These are phyloP conservation scores for Drosophila pallidifrons DNA, from an alignment of 1,140 invertebrate genomes.

Conservation along the genomic window DNA sequence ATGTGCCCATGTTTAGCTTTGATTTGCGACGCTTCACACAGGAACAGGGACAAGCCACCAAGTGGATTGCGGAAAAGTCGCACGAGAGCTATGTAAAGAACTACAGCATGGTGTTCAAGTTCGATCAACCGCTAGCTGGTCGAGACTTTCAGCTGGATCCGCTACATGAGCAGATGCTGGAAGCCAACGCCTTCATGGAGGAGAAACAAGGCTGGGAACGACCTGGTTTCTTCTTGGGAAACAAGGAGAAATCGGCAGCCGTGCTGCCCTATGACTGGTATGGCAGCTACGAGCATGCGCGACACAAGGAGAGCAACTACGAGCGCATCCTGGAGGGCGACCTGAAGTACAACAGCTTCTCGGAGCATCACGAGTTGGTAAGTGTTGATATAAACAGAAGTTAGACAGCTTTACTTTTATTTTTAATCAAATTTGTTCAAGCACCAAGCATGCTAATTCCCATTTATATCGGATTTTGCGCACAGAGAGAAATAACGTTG, in stretches of 20 bases:
- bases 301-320: slow-evolving; percentile 89
- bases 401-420: no score
- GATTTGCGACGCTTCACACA: slow-evolving; percentile 92
- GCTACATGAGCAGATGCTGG: slow-evolving; percentile 87
- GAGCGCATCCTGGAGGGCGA: slow-evolving; percentile 90
- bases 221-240: slow-evolving; percentile 89
- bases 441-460: no score
- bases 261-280: slow-evolving; percentile 93
- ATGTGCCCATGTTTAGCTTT: slow-evolving; percentile 93
- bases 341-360: slow-evolving; percentile 91
- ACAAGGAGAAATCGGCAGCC: slow-evolving; percentile 82
- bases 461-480: no score
- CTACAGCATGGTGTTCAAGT: slow-evolving; percentile 93
- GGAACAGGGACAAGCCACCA: slow-evolving; percentile 88
- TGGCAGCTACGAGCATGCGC: slow-evolving; percentile 90
- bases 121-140: slow-evolving; percentile 94
- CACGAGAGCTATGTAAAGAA: slow-evolving; percentile 95
- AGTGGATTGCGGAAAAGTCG: slow-evolving; percentile 92
- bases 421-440: no score
- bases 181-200: slow-evolving; percentile 91
- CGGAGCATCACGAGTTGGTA: slow-evolving; percentile 91
- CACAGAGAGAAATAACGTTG: no score
- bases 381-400: background rate
- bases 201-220: slow-evolving; percentile 94
- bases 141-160: slow-evolving; percentile 90